Evolutionary conservation across 1,140 invertebrate genomes (phyloP).

Genomic region (Trialeurodes vaporariorum): DNA sequence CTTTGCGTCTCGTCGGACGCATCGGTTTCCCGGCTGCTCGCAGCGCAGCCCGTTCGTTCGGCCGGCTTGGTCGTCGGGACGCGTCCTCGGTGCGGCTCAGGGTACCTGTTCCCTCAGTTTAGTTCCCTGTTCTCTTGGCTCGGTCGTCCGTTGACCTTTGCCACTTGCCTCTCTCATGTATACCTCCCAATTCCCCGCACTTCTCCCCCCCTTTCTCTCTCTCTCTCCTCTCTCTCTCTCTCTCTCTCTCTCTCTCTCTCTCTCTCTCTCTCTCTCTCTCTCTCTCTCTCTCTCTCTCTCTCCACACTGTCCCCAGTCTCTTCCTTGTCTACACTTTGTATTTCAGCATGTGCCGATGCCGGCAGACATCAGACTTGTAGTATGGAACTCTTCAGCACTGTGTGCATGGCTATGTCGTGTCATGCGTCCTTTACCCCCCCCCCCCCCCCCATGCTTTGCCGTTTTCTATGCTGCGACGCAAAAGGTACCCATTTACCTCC

Average conservation of each 20-base stretch:
- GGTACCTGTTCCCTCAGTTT: constrained; percentile 29
- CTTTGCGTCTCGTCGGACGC: no score
- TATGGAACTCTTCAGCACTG: no score
- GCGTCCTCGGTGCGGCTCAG: no score
- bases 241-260: constrained; percentile 12
- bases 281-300: constrained; percentile 20
- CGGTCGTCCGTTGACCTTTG: constrained; percentile 4
- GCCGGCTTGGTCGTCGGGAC: no score
- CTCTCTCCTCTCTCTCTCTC: constrained; percentile 7
- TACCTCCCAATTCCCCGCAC: constrained; percentile 10
- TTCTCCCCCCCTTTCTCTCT: constrained; percentile 2
- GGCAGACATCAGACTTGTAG: not conserved
- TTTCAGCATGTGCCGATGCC: not conserved
- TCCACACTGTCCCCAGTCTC: constrained; percentile 5
- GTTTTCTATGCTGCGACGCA: constrained; percentile 1
- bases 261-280: constrained; percentile 20
- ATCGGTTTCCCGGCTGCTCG: no score
- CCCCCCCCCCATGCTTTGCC: not conserved
- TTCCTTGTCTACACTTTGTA: not conserved
- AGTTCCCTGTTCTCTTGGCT: no score
- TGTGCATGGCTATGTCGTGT: not conserved
- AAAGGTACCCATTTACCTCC: constrained; percentile 3
- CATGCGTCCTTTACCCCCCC: not conserved
- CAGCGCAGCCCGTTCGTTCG: no score
- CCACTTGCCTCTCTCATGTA: no score